phyloP scores from a whole-genome alignment of 1,140 invertebrate genomes.

The Drosophila kurseongensis region DNA sequence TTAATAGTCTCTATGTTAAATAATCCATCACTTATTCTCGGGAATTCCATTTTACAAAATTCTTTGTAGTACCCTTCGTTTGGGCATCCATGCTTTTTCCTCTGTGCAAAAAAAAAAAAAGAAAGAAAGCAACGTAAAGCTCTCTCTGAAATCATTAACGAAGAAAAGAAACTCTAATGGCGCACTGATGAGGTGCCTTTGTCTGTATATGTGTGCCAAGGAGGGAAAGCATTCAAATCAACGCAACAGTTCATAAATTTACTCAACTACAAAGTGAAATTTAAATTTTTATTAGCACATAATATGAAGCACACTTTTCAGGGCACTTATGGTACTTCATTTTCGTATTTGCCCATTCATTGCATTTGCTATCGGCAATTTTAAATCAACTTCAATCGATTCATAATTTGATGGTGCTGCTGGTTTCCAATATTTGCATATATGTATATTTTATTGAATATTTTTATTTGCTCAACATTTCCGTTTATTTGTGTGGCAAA shows the following conservation, averaged over 20 bases:
- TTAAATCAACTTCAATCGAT: constrained; percentile 41
- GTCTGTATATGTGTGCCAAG: constrained; percentile 7
- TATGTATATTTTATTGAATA: constrained; percentile 37
- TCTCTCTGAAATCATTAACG: constrained; percentile 44
- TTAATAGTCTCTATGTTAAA: no score
- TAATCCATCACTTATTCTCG: no score
- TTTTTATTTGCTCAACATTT: constrained; percentile 32
- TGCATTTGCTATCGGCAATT: constrained; percentile 1
- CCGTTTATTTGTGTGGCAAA: constrained; percentile 38
- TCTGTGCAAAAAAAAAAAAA: constrained; percentile 1
- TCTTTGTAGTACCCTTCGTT: no score
- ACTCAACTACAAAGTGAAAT: constrained; percentile 31
- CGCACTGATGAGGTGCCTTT: constrained; percentile 25
- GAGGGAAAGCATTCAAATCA: constrained; percentile 13
- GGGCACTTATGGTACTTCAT: not conserved
- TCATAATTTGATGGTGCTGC: constrained; percentile 8
- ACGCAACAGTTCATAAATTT: constrained; percentile 30
- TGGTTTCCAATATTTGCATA: constrained; percentile 14
- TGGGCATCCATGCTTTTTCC: not conserved
- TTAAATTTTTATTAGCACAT: constrained; percentile 20
- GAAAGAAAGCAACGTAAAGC: constrained; percentile 1
- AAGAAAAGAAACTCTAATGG: constrained; percentile 47
- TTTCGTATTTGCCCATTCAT: not conserved
- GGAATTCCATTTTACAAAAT: no score
- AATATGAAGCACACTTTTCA: constrained; percentile 22